Base-by-base conservation (phyloP, 2,113 vertebrate genomes). In the Bubo scandiacus region DNA sequence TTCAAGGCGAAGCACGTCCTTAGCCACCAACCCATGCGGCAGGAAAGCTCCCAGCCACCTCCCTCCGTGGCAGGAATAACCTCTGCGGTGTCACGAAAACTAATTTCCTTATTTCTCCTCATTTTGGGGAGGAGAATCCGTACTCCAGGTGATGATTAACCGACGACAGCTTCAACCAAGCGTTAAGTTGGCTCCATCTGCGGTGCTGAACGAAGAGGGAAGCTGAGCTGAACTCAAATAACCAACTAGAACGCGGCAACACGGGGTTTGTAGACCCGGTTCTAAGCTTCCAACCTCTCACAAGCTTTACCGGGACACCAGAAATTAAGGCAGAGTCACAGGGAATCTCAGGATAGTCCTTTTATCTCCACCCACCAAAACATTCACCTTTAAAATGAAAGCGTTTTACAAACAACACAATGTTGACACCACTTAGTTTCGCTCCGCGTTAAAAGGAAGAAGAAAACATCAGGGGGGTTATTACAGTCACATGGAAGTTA, bases 291-390 rank as follows among this genome's bases (percentile, higher is more conserved):
- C 40, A 2, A 22, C 30, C n/a, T 55, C 40, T 27, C 30, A 2
- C 15, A 3, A 36, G 42, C 32, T 40, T 40, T 25, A 25, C 21
- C 18, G 4, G 68, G 52, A 17, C 29, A 36, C 23, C 78, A 67
- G 40, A 63, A 80, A 91, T 25, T 12, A 40, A 74, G 79, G 90
- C 87, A 47, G 55, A 91, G 40, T 11, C 77, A 15, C 6, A 10
- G 57, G 8, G 16, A 43, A 49, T 21, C 70, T 75, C 73, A 49
- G 75, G 38, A 73, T 4, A 63, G 51, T 88, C 82, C 83, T 89
- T 91, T 95, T 92, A 91, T 94, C 81, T 88, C 61, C 72, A 71
- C 71, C 67, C 75, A 78, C 74, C 80, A 62, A 55, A 77, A 68
- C 65, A 89, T 68, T 65, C 78, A 87, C 51, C 75, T 75, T 63